phyloP scores from a whole-genome alignment of 2,797 vertebrate genomes.

The Poeciliopsis gracilis region DNA sequence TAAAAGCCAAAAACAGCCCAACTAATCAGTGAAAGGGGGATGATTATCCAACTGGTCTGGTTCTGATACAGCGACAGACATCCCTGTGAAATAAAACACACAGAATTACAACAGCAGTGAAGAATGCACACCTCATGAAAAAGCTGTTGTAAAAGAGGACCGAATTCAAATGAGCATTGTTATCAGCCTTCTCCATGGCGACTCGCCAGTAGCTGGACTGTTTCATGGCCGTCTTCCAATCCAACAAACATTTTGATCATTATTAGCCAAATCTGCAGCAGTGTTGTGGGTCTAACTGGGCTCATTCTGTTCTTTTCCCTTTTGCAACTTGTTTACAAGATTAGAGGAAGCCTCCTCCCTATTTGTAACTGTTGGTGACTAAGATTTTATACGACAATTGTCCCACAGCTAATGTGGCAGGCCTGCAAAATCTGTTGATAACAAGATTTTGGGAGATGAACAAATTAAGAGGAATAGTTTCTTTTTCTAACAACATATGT shows the following conservation, averaged over 20 bases:
- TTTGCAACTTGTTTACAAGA: slow-evolving; percentile 73
- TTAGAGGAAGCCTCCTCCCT: slow-evolving; percentile 45
- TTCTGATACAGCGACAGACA: slow-evolving; percentile 61
- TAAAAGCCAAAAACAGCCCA: slow-evolving; percentile 15
- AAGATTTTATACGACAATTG: slow-evolving; percentile 62
- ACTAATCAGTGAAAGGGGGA: slow-evolving; percentile 42
- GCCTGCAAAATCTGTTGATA: slow-evolving; percentile 44
- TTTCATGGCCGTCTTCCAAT: slow-evolving; percentile 53
- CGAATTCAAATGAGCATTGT: slow-evolving; percentile 62
- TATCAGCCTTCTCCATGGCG: slow-evolving; percentile 60
- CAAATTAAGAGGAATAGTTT: slow-evolving; percentile 9
- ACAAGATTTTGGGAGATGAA: slow-evolving; percentile 53
- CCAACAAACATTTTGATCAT: slow-evolving; percentile 62
- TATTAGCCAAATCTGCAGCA: slow-evolving; percentile 46
- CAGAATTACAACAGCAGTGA: slow-evolving; percentile 60
- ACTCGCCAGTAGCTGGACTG: slow-evolving; percentile 60
- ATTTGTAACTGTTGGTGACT: slow-evolving; percentile 57
- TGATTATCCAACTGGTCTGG: slow-evolving; percentile 65
- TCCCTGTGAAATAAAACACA: slow-evolving; percentile 53
- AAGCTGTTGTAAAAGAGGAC: slow-evolving; percentile 50
- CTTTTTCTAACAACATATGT: not conserved
- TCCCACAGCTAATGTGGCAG: slow-evolving; percentile 52
- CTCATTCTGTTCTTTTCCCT: slow-evolving; percentile 49
- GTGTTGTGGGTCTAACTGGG: slow-evolving; percentile 29
- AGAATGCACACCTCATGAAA: slow-evolving; percentile 67